phyloP scores from a whole-genome alignment of 1,140 invertebrate species.

The Hycleus cichorii region DNA sequence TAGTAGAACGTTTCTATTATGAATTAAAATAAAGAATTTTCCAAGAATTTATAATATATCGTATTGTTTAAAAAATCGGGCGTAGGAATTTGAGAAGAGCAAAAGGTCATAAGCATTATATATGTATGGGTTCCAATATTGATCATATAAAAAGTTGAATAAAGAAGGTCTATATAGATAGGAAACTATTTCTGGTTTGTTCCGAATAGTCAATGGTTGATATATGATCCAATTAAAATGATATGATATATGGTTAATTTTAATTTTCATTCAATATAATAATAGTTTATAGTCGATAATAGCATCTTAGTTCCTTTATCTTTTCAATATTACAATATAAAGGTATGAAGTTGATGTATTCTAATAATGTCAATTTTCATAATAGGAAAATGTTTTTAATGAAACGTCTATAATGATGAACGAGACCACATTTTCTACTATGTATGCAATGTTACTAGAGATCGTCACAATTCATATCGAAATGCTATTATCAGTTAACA shows the following conservation, averaged over 20 bases:
- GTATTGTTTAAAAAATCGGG: conserved; percentile 8
- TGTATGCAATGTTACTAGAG: conserved; percentile 7
- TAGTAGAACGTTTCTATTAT: too few species aligned
- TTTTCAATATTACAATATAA: neutral
- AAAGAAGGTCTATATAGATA: neutral
- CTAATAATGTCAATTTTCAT: conserved; percentile 6
- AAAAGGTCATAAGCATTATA: conserved; percentile 1
- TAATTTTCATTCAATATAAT: neutral
- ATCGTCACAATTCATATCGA: conserved; percentile 11
- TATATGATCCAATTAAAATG: conserved; percentile 14
- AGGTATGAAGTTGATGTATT: conserved; percentile 9
- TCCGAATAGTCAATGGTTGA: conserved; percentile 5
- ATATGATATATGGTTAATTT: conserved; percentile 11
- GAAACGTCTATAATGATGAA: conserved; percentile 13
- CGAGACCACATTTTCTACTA: conserved; percentile 4
- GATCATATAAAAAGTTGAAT: conserved; percentile 9
- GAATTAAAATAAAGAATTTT: too few species aligned
- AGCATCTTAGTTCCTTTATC: conserved; percentile 10
- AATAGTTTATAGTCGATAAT: neutral
- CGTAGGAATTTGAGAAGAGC: conserved; percentile 3
- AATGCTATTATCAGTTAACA: conserved; percentile 15
- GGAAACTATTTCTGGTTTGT: conserved; percentile 7
- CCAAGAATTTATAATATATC: neutral
- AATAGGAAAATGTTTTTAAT: conserved; percentile 7
- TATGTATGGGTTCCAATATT: neutral